Conservation (phyloP, 2,888 invertebrate genomes). For the Melikaiella ostensackeni region DNA sequence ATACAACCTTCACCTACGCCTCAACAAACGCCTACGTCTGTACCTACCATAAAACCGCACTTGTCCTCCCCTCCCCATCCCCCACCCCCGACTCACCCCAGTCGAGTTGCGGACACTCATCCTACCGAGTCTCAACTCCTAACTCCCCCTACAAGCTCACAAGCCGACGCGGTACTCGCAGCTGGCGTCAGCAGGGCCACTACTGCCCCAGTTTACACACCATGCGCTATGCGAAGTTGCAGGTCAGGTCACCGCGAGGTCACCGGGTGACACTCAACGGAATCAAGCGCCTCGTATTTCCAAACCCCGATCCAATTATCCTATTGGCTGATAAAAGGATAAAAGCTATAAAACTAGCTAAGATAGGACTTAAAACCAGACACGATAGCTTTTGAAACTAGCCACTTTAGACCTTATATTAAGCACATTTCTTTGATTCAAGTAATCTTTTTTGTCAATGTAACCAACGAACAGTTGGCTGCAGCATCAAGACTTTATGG, state of each 20-base stretch:
- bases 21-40: constrained; percentile 46
- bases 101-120: constrained; percentile 46
- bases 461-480: too few species aligned
- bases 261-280: constrained; percentile 66
- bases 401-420: too few species aligned
- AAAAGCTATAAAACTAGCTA: too few species aligned
- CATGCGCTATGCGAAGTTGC: constrained; percentile 64
- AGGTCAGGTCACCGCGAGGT: constrained; percentile 73
- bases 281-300: background rate
- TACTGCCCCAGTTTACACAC: constrained; percentile 72
- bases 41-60: constrained; percentile 30
- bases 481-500: too few species aligned
- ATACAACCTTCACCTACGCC: constrained; percentile 56
- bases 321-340: too few species aligned
- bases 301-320: background rate
- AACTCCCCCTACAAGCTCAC: constrained; percentile 48
- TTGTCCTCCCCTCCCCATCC: background rate
- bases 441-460: too few species aligned
- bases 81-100: constrained; percentile 40
- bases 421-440: too few species aligned
- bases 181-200: constrained; percentile 57
- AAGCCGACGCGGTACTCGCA: constrained; percentile 40
- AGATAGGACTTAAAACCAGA: too few species aligned
- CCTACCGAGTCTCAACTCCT: constrained; percentile 41
- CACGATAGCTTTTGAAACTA: too few species aligned